Conservation (phyloP, 1,140 invertebrate genomes). For the Halotydeus destructor region DNA sequence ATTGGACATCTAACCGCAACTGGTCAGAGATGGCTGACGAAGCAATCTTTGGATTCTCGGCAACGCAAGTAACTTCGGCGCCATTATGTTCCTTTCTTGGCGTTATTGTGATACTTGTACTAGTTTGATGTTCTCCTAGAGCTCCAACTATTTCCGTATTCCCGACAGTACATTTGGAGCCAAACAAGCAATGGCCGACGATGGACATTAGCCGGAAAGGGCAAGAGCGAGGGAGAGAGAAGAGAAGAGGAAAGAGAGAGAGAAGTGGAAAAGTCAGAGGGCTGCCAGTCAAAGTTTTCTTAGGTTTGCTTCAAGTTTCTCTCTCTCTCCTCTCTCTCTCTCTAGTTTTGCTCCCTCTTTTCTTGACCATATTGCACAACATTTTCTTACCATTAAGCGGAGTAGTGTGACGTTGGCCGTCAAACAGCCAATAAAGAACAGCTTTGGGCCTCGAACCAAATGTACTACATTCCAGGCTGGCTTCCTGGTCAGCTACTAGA, state of each 20-base stretch:
- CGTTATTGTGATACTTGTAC: constrained; percentile 10
- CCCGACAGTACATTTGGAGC: no score
- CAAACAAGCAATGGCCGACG: no score
- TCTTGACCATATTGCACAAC: not conserved
- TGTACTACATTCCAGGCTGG: constrained; percentile 15
- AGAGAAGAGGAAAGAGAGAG: not conserved
- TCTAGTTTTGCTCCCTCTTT: not conserved
- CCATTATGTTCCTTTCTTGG: constrained; percentile 10
- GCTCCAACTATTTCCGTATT: no score
- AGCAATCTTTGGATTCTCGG: constrained; percentile 14
- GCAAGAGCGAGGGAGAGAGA: not conserved
- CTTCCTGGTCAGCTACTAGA: constrained; percentile 12
- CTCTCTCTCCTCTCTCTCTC: not conserved
- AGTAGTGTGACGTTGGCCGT: constrained; percentile 12
- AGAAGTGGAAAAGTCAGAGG: not conserved
- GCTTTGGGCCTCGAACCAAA: constrained; percentile 16
- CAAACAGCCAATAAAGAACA: constrained; percentile 15
- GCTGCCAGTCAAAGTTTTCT: not conserved
- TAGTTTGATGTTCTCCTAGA: constrained; percentile 14
- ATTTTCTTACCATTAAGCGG: constrained; percentile 11
- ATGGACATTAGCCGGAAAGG: no score
- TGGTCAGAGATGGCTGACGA: constrained; percentile 9
- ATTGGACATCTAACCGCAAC: constrained; percentile 14
- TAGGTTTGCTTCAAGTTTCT: not conserved
- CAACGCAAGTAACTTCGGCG: constrained; percentile 7